Base-by-base conservation (phyloP, 2,888 invertebrate species). In the Calameuta filiformis region DNA sequence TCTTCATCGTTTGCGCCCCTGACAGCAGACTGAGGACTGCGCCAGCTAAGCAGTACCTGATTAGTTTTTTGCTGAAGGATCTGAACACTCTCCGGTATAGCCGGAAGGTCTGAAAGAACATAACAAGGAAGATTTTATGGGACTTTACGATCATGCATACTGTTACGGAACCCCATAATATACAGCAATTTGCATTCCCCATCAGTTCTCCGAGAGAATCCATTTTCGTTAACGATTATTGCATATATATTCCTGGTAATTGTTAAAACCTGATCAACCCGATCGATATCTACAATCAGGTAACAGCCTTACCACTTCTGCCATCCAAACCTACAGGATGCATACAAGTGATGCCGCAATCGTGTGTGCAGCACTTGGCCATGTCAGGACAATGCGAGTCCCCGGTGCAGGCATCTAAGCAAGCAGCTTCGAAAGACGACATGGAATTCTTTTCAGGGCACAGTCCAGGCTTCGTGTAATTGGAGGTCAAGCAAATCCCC, bases 351-450 rank as follows among this genome's bases (percentile, higher is more conserved):
- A 94, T 92, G 0, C 96, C 96, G 85, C 96, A 96, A 35, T 93
- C 92, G 81, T 94, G 94, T 68, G 92, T 92, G 85, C 96, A 96
- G 89, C 96, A 96, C 82, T 95, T 94, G 79, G 94, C 93, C 1
- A 94, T 93, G 81, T 94, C 95, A 12, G 94, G 93, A 88, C 96
- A 96, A 84, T 96, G 94, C 0, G 94, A 93, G 87, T 96, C 96
- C n/a, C 92, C 89, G 80, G 92, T 90, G 87, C 95, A 95, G 3
- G 94, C 93, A 73, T 93, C 92, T 76, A 95, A 91, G 83, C 95
- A 95, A 0, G 94, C 94, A 0, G 93, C 92, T 80, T 93, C 94
- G 92, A 94, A 94, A 73, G 93, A 93, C 1, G 91, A 91, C 85
- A 92, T 85, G 11, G 88, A 87, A 12, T 86, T 87, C 34, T 86